A percentile compares a stretch with the other conserved stretches of the same genome.
phyloP scores from a whole-genome alignment of 2,113 vertebrate species.

The Okapia johnstoni region DNA sequence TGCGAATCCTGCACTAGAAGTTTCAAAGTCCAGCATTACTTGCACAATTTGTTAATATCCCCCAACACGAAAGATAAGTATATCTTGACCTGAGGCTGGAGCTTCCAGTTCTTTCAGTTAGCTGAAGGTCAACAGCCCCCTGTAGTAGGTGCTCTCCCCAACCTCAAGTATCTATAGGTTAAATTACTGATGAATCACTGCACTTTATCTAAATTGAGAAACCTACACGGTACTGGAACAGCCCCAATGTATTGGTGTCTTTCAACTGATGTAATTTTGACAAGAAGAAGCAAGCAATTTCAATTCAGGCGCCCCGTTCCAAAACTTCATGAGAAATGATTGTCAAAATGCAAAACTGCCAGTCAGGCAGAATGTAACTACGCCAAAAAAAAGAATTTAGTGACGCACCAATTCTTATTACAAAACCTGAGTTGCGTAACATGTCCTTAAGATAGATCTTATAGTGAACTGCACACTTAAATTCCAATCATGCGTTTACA shows the following conservation, averaged over 20 bases:
- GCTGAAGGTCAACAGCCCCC: conserved; percentile 84
- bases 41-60: conserved; percentile 78
- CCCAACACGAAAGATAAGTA: conserved; percentile 86
- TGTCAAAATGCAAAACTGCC: neutral
- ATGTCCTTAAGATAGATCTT: neutral
- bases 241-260: neutral
- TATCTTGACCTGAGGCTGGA: conserved; percentile 83
- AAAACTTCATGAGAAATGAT: conserved; percentile 23
- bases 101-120: conserved; percentile 80
- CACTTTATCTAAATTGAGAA: conserved; percentile 69
- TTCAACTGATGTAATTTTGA: conserved; percentile 60
- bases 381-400: neutral
- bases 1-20: conserved; percentile 76
- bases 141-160: conserved; percentile 79
- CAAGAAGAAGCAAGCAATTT: neutral
- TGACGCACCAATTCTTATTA: fast-evolving
- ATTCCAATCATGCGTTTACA: neutral
- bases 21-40: conserved; percentile 85
- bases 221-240: conserved; percentile 17
- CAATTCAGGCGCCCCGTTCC: neutral
- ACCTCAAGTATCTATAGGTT: conserved; percentile 84
- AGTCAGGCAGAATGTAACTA: neutral
- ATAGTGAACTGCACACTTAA: neutral
- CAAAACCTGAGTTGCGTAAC: neutral
- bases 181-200: conserved; percentile 83